Percentiles rank a stretch among this genome's conserved stretches.
phyloP scores from a whole-genome alignment of 2,797 vertebrate genomes.

The Ceyx erithaca region DNA sequence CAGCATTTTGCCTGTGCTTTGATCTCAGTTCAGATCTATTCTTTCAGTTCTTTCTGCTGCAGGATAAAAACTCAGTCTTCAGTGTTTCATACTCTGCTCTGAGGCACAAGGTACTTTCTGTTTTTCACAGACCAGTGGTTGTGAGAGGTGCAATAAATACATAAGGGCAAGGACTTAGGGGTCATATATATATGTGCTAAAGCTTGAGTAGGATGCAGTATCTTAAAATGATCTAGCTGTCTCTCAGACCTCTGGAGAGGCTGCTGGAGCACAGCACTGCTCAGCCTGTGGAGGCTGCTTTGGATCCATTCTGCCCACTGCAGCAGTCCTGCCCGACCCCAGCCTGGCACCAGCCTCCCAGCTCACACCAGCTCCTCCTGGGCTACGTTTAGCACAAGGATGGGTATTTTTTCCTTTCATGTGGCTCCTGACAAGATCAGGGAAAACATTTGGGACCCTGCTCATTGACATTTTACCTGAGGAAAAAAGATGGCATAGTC shows the following conservation, averaged over 20 bases:
- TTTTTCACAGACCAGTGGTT: neutral
- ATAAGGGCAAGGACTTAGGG: neutral
- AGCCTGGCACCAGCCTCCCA: slow-evolving; percentile 23
- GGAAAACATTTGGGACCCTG: slow-evolving; percentile 43
- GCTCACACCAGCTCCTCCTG: slow-evolving; percentile 16
- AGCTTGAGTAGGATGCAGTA: neutral
- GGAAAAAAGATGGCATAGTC: slow-evolving; percentile 37
- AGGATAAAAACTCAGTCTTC: neutral
- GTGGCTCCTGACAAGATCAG: slow-evolving; percentile 19
- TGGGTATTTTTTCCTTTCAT: neutral
- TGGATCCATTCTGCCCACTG: slow-evolving; percentile 46
- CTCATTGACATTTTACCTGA: slow-evolving; percentile 61
- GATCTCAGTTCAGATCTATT: slow-evolving; percentile 19
- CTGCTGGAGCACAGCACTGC: slow-evolving; percentile 40
- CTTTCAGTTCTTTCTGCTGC: neutral
- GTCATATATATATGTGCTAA: neutral
- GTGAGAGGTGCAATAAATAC: neutral
- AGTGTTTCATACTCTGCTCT: neutral
- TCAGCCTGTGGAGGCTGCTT: slow-evolving; percentile 63
- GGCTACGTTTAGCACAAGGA: neutral
- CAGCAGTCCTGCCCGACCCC: slow-evolving; percentile 34
- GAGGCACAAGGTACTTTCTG: neutral
- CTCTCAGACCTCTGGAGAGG: neutral
- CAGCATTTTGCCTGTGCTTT: slow-evolving; percentile 15
- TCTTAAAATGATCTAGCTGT: neutral